Conservation (phyloP, 2,113 vertebrate species). For the Rhinolophus ferrumequinum region DNA sequence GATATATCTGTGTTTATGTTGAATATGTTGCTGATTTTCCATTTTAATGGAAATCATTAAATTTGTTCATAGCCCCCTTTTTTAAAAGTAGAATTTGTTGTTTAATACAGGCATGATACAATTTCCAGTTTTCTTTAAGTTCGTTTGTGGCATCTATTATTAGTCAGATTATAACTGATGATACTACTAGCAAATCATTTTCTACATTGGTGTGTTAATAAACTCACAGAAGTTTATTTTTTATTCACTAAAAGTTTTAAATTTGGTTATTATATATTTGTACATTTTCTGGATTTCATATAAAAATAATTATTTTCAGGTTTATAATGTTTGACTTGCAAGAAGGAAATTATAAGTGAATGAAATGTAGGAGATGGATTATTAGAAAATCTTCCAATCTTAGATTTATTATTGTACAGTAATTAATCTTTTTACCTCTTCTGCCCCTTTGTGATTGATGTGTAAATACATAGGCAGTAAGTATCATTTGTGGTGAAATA, state of each 20-base stretch:
- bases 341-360: neutral
- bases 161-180: neutral
- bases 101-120: neutral
- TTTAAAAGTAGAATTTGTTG: neutral
- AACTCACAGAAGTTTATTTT: neutral
- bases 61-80: neutral
- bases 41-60: conserved; percentile 18
- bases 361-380: neutral
- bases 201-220: neutral
- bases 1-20: neutral
- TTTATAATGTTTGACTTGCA: neutral
- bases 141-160: neutral
- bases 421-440: neutral
- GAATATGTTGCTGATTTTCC: neutral
- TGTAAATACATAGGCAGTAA: neutral
- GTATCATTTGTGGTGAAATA: conserved; percentile 38
- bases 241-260: conserved; percentile 14
- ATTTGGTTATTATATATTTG: neutral
- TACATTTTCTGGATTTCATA: neutral
- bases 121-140: neutral
- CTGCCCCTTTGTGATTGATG: neutral
- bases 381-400: neutral
- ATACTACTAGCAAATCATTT: neutral
- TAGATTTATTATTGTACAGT: neutral
- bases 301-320: conserved; percentile 28